These are phyloP conservation scores for Palloptera scutellata DNA, from an alignment of 2,888 invertebrate genomes.

Conservation along the genomic window DNA sequence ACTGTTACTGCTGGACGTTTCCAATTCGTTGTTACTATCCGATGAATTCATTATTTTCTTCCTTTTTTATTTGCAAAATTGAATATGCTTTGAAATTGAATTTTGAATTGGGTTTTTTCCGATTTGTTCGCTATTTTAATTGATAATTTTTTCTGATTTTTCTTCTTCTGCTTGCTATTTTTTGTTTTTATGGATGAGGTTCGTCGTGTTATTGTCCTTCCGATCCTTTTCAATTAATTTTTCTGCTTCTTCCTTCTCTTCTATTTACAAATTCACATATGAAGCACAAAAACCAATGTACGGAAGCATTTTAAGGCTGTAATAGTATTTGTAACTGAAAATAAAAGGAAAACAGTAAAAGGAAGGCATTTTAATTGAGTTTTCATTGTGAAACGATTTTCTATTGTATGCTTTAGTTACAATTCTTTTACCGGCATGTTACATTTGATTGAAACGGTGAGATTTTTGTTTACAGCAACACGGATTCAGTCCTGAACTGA, in stretches of 20 bases:
- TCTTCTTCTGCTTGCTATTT: not conserved
- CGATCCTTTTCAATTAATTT: slow-evolving; percentile 16
- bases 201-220: slow-evolving; percentile 23
- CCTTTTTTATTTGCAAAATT: not conserved
- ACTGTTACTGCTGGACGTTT: slow-evolving; percentile 18
- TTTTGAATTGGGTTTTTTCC: not conserved
- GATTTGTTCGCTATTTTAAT: not conserved
- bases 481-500: too few species aligned
- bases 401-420: too few species aligned
- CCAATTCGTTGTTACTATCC: slow-evolving; percentile 14
- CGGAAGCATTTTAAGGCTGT: not conserved
- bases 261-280: not conserved
- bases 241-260: not conserved
- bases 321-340: not conserved
- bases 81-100: not conserved
- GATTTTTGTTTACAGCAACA: too few species aligned
- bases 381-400: not conserved
- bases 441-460: too few species aligned
- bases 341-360: not conserved
- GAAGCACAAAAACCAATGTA: not conserved
- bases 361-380: not conserved
- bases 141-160: slow-evolving; percentile 2
- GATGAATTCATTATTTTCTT: slow-evolving; percentile 21
- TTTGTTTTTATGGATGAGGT: slow-evolving; percentile 7
- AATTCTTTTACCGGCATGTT: too few species aligned